phyloP scores from a whole-genome alignment of 1,140 invertebrate genomes.

The Cherax destructor region DNA sequence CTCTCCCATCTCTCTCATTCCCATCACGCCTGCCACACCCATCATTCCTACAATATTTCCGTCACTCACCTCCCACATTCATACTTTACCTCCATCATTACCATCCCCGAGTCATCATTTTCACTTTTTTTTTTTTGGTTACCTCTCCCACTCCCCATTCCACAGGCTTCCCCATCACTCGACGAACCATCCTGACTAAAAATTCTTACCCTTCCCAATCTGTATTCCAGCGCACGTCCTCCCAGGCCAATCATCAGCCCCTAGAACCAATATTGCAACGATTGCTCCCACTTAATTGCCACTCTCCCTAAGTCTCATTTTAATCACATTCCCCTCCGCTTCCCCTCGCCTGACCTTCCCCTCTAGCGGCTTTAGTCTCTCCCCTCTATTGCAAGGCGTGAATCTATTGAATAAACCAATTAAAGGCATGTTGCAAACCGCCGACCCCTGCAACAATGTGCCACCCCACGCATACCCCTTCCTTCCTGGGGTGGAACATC shows the following conservation, averaged over 20 bases:
- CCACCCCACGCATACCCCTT: slow-evolving; percentile 8
- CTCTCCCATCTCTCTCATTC: no score
- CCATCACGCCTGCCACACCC: no score
- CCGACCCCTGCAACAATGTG: slow-evolving; percentile 54
- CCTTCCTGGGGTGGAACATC: no score
- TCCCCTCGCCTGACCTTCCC: slow-evolving; percentile 5
- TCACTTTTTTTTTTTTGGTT: no score
- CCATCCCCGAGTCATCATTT: no score
- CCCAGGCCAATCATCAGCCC: background rate
- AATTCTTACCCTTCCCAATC: background rate
- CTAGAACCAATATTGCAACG: slow-evolving; percentile 3
- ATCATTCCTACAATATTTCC: no score
- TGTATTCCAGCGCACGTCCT: background rate
- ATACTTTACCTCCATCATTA: no score
- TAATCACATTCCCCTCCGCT: slow-evolving; percentile 10
- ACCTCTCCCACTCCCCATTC: background rate
- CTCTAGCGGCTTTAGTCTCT: background rate
- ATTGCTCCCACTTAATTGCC: slow-evolving; percentile 25
- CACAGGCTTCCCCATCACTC: background rate
- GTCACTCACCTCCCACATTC: no score
- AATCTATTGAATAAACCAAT: slow-evolving; percentile 65
- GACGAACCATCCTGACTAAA: background rate
- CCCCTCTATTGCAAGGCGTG: slow-evolving; percentile 48
- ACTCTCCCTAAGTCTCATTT: slow-evolving; percentile 19
- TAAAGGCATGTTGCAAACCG: slow-evolving; percentile 56